Base-by-base conservation (phyloP, 2,113 vertebrate species). In the sheep (Ovis aries) region DNA sequence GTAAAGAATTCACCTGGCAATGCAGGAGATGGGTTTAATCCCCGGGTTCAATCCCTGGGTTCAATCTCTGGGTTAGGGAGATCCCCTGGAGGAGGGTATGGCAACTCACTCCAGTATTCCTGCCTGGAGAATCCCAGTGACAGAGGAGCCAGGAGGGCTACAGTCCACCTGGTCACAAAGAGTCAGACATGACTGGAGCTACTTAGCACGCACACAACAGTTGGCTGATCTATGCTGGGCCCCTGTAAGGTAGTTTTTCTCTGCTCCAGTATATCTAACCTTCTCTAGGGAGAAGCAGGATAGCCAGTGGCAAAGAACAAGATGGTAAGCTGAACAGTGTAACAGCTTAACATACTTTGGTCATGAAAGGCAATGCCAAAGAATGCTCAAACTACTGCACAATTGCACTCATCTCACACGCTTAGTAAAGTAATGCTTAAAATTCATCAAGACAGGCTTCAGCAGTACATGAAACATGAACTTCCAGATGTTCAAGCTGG, bases 341-440 rank as follows among this genome's bases (percentile, higher is more conserved):
- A 84, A 60, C 33, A 83, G 3, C 16, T 95, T 92, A 83, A 90
- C 33, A 29, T 77, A 45, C 78, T 91, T 86, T 78, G n/a, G 11
- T 92, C 5, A 57, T 25, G 16, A 67, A 67, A 67, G 33, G 8
- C 64, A 67, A 21, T 36, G 8, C 17, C 64, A 67, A 67, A 67
- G 33, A 67, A 67, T 36, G 64, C 33, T 67, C 64, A 36, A 67
- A 67, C 64, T 67, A 67, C 17, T 0, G 1, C 64, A 10, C 64
- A 36, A 4, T 67, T n/a, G 64, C 33, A 67, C 33, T 67, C 33
- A 21, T 67, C 33, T 67, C 64, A 67, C 33, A 67, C 0, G 1
- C 33, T 67, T 36, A 67, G 8, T 11, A 67, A 36, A 67, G 8
- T 67, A 36, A 67, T 36, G 33, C 64, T 67, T 67, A 67, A 36